Percentiles rank a stretch among this genome's conserved stretches.
Conservation (phyloP, 1,140 invertebrate genomes). For the Leptestheria dahalacensis region DNA sequence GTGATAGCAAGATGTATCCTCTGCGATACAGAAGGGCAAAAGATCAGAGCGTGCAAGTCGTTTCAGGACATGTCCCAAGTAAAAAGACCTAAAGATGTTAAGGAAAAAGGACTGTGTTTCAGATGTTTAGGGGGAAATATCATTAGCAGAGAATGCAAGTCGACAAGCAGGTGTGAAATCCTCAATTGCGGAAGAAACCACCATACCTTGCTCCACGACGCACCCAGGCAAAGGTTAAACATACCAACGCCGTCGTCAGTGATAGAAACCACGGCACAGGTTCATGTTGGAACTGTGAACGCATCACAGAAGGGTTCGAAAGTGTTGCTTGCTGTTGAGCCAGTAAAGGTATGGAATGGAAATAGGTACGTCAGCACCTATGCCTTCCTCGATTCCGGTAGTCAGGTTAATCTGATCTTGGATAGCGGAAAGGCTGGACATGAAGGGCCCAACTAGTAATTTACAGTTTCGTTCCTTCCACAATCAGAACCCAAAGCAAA, state of each 20-base stretch:
- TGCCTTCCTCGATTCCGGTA: background rate
- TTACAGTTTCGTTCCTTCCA: background rate
- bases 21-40: background rate
- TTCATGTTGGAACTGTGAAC: background rate
- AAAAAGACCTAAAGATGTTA: background rate
- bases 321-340: background rate
- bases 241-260: background rate
- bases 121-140: background rate
- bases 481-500: background rate
- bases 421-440: background rate
- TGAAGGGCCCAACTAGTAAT: background rate
- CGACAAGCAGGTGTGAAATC: background rate
- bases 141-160: background rate
- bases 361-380: background rate
- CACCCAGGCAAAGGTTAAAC: background rate
- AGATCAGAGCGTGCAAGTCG: background rate
- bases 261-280: background rate
- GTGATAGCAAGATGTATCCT: too few relatives aligned
- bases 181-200: background rate
- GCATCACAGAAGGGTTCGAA: background rate
- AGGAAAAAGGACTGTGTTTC: constrained; percentile 1
- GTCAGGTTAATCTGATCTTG: background rate
- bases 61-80: background rate
- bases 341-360: background rate
- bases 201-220: constrained; percentile 4